Evolutionary conservation across 2,113 vertebrate genomes (phyloP).

Genomic region (Gopherus flavomarginatus): DNA sequence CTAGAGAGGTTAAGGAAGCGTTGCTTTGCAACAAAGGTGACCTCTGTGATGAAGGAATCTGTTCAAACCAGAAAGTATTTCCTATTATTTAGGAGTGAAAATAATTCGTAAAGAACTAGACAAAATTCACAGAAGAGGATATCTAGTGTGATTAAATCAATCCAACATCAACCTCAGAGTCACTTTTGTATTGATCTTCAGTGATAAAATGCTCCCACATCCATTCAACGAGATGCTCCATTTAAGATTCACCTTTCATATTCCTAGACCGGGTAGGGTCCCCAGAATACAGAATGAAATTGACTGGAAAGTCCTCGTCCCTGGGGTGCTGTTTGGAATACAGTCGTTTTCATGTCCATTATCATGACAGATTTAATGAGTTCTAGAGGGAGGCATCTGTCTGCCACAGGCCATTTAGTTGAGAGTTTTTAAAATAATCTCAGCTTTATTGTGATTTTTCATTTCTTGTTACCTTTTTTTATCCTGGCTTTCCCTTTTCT

Average conservation of each 20-base stretch:
- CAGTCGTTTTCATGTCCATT: neutral
- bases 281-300: neutral
- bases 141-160: conserved; percentile 25
- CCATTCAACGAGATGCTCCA: neutral
- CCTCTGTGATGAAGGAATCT: neutral
- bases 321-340: conserved; percentile 1
- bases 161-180: conserved; percentile 25
- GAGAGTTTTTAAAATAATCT: conserved; percentile 12
- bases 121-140: conserved; percentile 21
- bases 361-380: neutral
- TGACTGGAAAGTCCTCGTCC: neutral
- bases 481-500: neutral
- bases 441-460: conserved; percentile 32
- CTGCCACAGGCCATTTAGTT: neutral
- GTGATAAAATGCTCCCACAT: neutral
- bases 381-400: neutral
- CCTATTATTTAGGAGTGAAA: conserved; percentile 18
- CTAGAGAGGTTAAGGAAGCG: conserved; percentile 10
- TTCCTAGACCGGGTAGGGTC: conserved; percentile 11
- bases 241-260: neutral
- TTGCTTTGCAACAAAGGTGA: neutral
- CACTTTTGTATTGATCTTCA: neutral
- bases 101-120: neutral
- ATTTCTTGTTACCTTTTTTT: conserved; percentile 46
- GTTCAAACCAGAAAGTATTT: neutral